phyloP scores from a whole-genome alignment of 2,888 invertebrate species.

The Marronus borbonicus region DNA sequence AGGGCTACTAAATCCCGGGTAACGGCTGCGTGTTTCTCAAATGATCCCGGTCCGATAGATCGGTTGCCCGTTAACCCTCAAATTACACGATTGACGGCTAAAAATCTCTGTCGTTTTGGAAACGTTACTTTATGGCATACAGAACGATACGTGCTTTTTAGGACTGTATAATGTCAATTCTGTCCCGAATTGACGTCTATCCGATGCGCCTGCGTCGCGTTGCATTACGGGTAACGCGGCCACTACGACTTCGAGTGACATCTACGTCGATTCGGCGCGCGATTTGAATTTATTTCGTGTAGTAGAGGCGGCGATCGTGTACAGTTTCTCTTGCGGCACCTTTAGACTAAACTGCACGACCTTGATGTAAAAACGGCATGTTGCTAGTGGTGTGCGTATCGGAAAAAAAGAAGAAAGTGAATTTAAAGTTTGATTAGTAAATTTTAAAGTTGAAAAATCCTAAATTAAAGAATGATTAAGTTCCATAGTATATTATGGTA shows the following conservation, averaged over 20 bases:
- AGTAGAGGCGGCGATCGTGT: too few species aligned
- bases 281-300: background rate
- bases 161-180: conserved; percentile 15
- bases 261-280: background rate
- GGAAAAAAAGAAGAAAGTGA: too few species aligned
- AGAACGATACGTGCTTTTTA: conserved; percentile 5
- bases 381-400: too few species aligned
- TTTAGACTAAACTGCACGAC: too few species aligned
- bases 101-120: background rate
- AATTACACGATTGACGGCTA: background rate
- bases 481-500: too few species aligned
- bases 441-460: too few species aligned
- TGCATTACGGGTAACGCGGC: conserved; percentile 21
- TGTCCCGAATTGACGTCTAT: background rate
- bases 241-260: background rate
- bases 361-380: too few species aligned
- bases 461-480: too few species aligned
- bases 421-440: too few species aligned
- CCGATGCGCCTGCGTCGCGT: background rate
- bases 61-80: conserved; percentile 10
- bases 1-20: background rate
- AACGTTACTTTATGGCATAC: conserved; percentile 1
- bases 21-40: background rate
- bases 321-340: too few species aligned
- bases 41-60: background rate